phyloP scores from a whole-genome alignment of 2,797 vertebrate genomes.

The Centropyge bicolor region DNA sequence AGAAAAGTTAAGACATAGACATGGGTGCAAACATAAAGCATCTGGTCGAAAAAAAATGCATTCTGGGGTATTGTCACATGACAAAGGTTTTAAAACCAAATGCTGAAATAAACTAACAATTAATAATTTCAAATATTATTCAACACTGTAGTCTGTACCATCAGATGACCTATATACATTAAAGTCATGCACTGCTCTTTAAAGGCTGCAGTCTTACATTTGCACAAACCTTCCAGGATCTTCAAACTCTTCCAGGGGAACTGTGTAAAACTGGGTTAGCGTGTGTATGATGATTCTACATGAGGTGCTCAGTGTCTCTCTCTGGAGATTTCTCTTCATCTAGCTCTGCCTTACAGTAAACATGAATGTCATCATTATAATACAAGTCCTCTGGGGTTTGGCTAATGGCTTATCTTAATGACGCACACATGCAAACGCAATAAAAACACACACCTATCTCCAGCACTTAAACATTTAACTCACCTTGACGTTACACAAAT shows the following conservation, averaged over 20 bases:
- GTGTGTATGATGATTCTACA: conserved; percentile 6
- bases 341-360: conserved; percentile 49
- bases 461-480: conserved; percentile 1
- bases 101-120: neutral
- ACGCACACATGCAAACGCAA: neutral
- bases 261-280: conserved; percentile 25
- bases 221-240: conserved; percentile 12
- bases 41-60: conserved; percentile 3
- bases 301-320: neutral
- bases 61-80: neutral
- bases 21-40: conserved; percentile 5
- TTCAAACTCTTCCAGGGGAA: conserved; percentile 1
- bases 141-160: too few relatives aligned
- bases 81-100: conserved; percentile 7
- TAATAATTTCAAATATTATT: neutral
- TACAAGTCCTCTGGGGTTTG: conserved; percentile 42
- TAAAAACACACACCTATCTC: neutral
- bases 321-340: conserved; percentile 42
- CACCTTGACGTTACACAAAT: neutral
- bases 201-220: neutral
- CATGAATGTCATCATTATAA: conserved; percentile 34
- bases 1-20: conserved; percentile 7
- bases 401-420: conserved; percentile 47
- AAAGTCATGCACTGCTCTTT: neutral
- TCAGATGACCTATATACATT: neutral